Base-by-base conservation (phyloP, 1,140 invertebrate species). In the Chrysomallon squamiferum region DNA sequence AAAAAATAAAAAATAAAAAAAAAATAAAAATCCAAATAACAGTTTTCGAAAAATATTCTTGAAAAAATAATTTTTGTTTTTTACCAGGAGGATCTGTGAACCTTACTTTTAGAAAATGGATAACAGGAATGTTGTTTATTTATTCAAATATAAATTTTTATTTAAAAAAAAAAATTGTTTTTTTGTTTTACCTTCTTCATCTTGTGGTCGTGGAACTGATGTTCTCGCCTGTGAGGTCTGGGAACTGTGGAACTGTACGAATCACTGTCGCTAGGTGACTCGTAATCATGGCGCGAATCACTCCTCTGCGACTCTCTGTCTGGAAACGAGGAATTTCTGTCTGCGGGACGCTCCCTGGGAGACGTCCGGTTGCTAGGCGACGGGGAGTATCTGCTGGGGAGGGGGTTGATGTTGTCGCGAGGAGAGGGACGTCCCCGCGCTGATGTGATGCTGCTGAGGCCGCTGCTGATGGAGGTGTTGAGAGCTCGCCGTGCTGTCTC, bases 101-200 rank as follows among this genome's bases (percentile, higher is more conserved):
- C n/a, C n/a, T n/a, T n/a, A n/a, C n/a, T n/a, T n/a, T n/a, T n/a
- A n/a, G n/a, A n/a, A n/a, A n/a, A n/a, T n/a, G n/a, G n/a, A n/a
- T n/a, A n/a, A n/a, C n/a, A n/a, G n/a, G n/a, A n/a, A n/a, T n/a
- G n/a, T n/a, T n/a, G n/a, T n/a, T n/a, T n/a, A n/a, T n/a, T n/a
- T n/a, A n/a, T n/a, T n/a, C n/a, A n/a, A n/a, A n/a, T n/a, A n/a
- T n/a, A n/a, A n/a, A n/a, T n/a, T n/a, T n/a, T n/a, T n/a, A n/a
- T n/a, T n/a, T n/a, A n/a, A n/a, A n/a, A n/a, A n/a, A n/a, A n/a
- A n/a, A n/a, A n/a, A n/a, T n/a, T n/a, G n/a, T n/a, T n/a, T n/a
- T n/a, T n/a, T n/a, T n/a, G n/a, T 25, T 30, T 38, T 22, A 79
- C 77, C 72, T 79, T 79, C 65, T 69, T 75, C 13, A 76, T 61